phyloP scores from a whole-genome alignment of 2,113 vertebrate genomes.

The Seriola quinqueradiata region DNA sequence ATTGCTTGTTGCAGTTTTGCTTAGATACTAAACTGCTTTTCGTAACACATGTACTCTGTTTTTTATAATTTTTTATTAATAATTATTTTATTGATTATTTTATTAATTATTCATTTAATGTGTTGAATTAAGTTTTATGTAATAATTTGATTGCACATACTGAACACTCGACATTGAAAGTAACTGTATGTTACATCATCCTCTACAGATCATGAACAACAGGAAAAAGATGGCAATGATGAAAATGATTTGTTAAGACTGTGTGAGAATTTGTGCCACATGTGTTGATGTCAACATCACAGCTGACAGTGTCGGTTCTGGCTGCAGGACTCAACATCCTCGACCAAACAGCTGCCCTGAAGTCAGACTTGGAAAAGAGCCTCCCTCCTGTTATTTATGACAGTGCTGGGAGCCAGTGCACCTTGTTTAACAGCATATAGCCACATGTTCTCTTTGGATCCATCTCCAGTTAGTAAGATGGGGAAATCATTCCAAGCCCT shows the following conservation, averaged over 20 bases:
- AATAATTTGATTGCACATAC: not conserved
- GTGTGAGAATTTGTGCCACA: not conserved
- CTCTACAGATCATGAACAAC: not conserved
- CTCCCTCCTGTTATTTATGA: conserved; percentile 66
- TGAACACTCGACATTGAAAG: not conserved
- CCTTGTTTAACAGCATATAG: conserved; percentile 67
- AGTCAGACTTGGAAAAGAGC: conserved; percentile 34
- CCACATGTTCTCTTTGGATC: conserved; percentile 67
- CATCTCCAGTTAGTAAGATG: conserved; percentile 50
- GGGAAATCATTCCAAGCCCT: conserved; percentile 67
- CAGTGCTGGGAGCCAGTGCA: conserved; percentile 58
- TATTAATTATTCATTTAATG: too few species aligned
- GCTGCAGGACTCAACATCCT: conserved; percentile 11
- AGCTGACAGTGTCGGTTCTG: not conserved
- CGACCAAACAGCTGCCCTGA: conserved; percentile 32
- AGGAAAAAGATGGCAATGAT: not conserved
- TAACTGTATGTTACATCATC: not conserved
- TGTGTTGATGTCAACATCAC: conserved; percentile 1
- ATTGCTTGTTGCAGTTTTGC: too few species aligned
- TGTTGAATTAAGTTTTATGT: not conserved
- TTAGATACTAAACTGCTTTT: too few species aligned
- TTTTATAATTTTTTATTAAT: too few species aligned
- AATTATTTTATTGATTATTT: too few species aligned
- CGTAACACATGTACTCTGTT: too few species aligned
- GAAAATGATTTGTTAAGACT: conserved; percentile 1